Evolutionary conservation across 2,888 invertebrate species (phyloP).

Genomic region (Myopa tessellatipennis): DNA sequence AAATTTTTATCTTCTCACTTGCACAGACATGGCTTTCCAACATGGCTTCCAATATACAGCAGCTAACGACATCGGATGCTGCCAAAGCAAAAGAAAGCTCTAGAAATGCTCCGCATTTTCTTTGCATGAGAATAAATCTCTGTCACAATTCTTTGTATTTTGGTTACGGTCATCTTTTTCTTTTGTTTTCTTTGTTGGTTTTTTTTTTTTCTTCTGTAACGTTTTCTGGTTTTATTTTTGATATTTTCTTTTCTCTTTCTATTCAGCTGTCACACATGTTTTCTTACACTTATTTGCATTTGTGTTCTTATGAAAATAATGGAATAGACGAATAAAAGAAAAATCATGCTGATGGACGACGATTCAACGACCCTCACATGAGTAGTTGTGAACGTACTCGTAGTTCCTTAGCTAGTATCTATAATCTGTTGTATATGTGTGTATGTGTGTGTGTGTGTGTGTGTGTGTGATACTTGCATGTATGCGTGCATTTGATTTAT

Average conservation of each 20-base stretch:
- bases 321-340: conserved; percentile 4
- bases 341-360: conserved; percentile 28
- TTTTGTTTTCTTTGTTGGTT: conserved; percentile 22
- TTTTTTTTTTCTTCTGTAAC: neutral
- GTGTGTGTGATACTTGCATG: conserved; percentile 2
- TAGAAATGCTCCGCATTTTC: neutral
- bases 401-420: neutral
- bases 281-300: conserved; percentile 20
- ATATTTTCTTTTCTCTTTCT: neutral
- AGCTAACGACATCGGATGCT: conserved; percentile 21
- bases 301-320: conserved; percentile 23
- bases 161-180: conserved; percentile 39
- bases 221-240: conserved; percentile 16
- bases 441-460: conserved; percentile 23
- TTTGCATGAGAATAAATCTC: conserved; percentile 38
- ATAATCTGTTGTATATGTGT: conserved; percentile 18
- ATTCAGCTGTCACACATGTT: conserved; percentile 7
- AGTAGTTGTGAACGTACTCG: neutral
- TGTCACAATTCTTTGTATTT: conserved; percentile 37
- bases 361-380: conserved; percentile 20
- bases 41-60: conserved; percentile 26
- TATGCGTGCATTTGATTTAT: conserved; percentile 39
- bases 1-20: conserved; percentile 32
- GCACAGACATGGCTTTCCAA: conserved; percentile 24
- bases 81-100: neutral